Conservation (phyloP, 2,113 vertebrate genomes). For the Vanacampus margaritifer region DNA sequence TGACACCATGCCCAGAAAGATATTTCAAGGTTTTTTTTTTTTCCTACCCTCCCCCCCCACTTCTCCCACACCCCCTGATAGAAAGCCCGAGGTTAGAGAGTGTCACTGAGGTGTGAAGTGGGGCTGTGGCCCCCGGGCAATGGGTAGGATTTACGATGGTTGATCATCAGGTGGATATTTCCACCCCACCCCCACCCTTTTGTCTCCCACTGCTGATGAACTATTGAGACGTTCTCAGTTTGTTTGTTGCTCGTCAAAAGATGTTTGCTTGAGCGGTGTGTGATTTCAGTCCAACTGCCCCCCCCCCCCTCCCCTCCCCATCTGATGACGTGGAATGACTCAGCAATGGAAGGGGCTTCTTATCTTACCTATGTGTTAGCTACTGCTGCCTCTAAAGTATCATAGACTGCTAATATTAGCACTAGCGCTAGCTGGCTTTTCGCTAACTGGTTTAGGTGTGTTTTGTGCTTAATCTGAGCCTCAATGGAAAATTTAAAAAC, state of each 20-base stretch:
- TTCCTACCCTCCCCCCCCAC: neutral
- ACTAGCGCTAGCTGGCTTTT: neutral
- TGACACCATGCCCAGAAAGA: conserved; percentile 69
- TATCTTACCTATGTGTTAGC: conserved; percentile 46
- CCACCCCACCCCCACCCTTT: conserved; percentile 36
- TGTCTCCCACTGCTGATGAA: conserved; percentile 47
- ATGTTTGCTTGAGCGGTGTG: conserved; percentile 36
- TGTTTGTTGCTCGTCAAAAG: conserved; percentile 42
- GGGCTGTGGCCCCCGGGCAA: conserved; percentile 50
- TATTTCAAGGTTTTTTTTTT: conserved; percentile 58
- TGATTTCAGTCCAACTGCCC: conserved; percentile 52
- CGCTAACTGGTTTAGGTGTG: neutral
- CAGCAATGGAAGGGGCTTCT: conserved; percentile 24
- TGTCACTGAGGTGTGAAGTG: conserved; percentile 68
- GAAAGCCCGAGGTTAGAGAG: conserved; percentile 67
- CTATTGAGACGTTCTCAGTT: conserved; percentile 37
- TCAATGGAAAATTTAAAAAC: neutral
- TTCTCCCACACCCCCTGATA: conserved; percentile 21
- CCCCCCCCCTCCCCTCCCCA: neutral
- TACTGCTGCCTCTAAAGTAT: conserved; percentile 24
- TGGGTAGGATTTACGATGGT: conserved; percentile 58
- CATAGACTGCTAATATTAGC: conserved; percentile 7
- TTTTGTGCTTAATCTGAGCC: neutral
- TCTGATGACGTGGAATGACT: conserved; percentile 44
- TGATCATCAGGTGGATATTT: conserved; percentile 64